A percentile compares a stretch with the other conserved stretches of the same genome.
These are phyloP conservation scores for Pristis pectinata DNA, from an alignment of 2,797 vertebrate species.

Conservation along the genomic window DNA sequence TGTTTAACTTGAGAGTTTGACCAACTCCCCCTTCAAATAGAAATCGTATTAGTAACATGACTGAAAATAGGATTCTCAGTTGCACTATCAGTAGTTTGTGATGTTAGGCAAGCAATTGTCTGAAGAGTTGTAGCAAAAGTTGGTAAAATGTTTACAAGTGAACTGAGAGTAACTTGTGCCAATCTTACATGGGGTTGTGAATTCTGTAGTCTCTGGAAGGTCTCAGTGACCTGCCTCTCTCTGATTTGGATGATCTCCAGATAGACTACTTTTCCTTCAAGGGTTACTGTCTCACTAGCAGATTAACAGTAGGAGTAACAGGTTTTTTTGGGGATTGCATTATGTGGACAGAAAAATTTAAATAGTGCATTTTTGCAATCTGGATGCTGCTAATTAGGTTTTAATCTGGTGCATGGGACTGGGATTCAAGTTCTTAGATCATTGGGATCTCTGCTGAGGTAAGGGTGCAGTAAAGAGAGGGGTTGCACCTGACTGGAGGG, in stretches of 20 bases:
- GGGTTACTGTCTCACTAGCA: not conserved
- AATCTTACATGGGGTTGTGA: not conserved
- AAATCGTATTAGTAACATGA: not conserved
- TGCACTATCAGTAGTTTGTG: not conserved
- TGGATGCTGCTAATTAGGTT: not conserved
- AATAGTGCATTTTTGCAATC: not conserved
- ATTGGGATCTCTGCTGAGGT: too few relatives aligned
- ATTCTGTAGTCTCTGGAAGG: not conserved
- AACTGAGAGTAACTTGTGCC: not conserved
- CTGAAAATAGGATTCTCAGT: not conserved
- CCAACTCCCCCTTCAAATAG: not conserved
- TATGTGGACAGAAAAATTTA: not conserved
- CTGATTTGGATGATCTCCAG: not conserved
- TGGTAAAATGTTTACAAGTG: not conserved
- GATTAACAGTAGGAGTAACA: not conserved
- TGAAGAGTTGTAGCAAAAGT: not conserved
- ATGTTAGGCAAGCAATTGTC: not conserved
- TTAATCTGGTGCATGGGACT: too few relatives aligned
- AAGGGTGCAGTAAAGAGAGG: too few relatives aligned
- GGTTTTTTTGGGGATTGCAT: not conserved
- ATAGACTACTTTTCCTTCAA: not conserved
- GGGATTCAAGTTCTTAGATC: too few relatives aligned
- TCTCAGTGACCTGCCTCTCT: not conserved
- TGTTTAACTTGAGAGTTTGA: not conserved
- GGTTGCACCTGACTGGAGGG: too few relatives aligned